Conservation (phyloP, 2,797 vertebrate genomes). For the Alfaro cultratus region DNA sequence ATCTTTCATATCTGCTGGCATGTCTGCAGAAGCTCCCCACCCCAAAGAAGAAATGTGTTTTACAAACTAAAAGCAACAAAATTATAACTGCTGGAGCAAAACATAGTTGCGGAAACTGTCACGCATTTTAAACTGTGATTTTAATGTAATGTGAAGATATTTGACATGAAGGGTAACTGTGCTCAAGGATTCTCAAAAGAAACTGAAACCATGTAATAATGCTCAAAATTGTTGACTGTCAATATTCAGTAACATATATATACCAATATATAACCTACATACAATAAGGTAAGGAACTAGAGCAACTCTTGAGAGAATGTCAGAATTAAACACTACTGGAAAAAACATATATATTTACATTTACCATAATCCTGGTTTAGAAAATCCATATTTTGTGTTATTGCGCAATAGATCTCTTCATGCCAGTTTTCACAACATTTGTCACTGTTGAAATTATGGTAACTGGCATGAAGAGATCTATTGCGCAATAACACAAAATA, state of each 20-base stretch:
- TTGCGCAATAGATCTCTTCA: too few relatives aligned
- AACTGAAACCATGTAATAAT: neutral
- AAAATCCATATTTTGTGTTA: too few relatives aligned
- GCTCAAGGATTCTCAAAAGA: neutral
- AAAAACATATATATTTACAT: neutral
- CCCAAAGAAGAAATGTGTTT: neutral
- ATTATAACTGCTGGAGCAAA: neutral
- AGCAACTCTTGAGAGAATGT: neutral
- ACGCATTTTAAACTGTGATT: neutral
- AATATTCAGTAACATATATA: too few relatives aligned
- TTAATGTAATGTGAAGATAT: neutral
- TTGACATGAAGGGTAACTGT: neutral
- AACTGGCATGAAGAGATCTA: too few relatives aligned
- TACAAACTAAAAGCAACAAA: neutral
- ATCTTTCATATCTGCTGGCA: neutral
- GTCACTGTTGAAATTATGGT: too few relatives aligned
- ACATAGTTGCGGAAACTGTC: neutral
- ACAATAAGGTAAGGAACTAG: neutral
- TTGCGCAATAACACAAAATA: neutral
- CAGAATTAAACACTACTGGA: neutral
- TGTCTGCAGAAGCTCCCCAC: neutral
- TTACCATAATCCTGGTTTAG: too few relatives aligned
- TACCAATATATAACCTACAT: too few relatives aligned
- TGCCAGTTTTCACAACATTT: too few relatives aligned
- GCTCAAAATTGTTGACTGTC: neutral